Percentiles rank a stretch among this genome's conserved stretches.
Evolutionary conservation across 2,113 vertebrate species (phyloP).

Genomic region (Sardina pilchardus): DNA sequence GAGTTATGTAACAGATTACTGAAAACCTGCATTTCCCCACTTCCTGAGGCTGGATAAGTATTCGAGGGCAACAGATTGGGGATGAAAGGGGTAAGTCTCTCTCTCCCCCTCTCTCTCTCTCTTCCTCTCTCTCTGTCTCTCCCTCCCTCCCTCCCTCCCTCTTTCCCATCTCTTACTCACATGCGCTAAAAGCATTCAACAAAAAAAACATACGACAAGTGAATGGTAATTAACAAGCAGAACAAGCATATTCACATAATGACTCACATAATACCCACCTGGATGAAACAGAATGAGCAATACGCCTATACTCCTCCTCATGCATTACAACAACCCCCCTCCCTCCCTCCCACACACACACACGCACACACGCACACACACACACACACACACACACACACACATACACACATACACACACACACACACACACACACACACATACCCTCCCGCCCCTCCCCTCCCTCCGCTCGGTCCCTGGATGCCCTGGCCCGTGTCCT

Average conservation of each 20-base stretch:
- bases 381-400: no score
- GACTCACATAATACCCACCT: neutral
- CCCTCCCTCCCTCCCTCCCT: neutral
- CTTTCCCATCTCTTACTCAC: neutral
- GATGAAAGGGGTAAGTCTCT: slow-evolving; percentile 2
- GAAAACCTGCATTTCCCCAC: neutral
- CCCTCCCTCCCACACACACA: neutral
- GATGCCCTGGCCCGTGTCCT: neutral
- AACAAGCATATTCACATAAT: neutral
- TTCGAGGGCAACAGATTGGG: slow-evolving; percentile 6
- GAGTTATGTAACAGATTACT: slow-evolving; percentile 20
- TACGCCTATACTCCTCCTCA: neutral
- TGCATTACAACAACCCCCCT: neutral
- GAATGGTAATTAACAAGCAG: neutral
- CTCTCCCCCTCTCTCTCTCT: neutral
- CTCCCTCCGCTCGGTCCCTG: neutral
- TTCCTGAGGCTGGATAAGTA: neutral
- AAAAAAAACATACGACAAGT: neutral
- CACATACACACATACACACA: no score
- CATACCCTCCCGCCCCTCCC: no score
- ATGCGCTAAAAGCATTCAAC: neutral
- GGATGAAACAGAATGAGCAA: neutral
- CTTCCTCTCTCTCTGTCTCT: neutral
- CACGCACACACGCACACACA: no score
- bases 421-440: no score